phyloP scores from a whole-genome alignment of 53 echinoderm and acorn worm genomes.

The Apostichopus leukothele region DNA sequence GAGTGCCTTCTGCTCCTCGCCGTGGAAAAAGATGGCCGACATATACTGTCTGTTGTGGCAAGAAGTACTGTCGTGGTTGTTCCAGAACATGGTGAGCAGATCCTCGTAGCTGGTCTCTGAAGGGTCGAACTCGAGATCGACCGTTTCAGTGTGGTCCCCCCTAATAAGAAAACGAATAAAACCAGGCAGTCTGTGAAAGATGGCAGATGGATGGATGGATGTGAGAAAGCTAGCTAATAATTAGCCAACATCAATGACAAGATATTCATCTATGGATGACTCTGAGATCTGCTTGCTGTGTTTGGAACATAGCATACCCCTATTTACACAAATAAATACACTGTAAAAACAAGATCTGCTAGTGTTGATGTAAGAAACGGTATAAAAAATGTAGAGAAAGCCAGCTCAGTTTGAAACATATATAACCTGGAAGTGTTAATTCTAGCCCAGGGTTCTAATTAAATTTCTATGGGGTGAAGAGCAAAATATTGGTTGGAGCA shows the following conservation, averaged over 20 bases:
- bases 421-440: not conserved
- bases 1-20: slow-evolving; percentile 71
- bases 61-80: slow-evolving; percentile 88
- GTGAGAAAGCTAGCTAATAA: not conserved
- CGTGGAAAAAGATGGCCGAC: slow-evolving; percentile 95
- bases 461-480: not conserved
- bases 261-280: too few relatives aligned
- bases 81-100: slow-evolving; percentile 88
- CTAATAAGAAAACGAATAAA: slow-evolving; percentile 59
- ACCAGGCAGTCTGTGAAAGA: slow-evolving; percentile 51
- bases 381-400: too few relatives aligned
- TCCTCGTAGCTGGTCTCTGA: slow-evolving; percentile 70
- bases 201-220: not conserved
- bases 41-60: slow-evolving; percentile 88
- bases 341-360: too few relatives aligned
- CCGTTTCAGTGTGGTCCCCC: slow-evolving; percentile 97
- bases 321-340: too few relatives aligned
- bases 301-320: too few relatives aligned
- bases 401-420: not conserved
- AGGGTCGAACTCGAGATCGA: slow-evolving; percentile 90
- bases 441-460: not conserved
- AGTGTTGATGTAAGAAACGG: too few relatives aligned
- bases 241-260: too few relatives aligned
- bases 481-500: too few relatives aligned
- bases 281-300: too few relatives aligned